These are phyloP conservation scores for Suricata suricatta DNA, from an alignment of 2,113 vertebrate genomes.

Conservation along the genomic window DNA sequence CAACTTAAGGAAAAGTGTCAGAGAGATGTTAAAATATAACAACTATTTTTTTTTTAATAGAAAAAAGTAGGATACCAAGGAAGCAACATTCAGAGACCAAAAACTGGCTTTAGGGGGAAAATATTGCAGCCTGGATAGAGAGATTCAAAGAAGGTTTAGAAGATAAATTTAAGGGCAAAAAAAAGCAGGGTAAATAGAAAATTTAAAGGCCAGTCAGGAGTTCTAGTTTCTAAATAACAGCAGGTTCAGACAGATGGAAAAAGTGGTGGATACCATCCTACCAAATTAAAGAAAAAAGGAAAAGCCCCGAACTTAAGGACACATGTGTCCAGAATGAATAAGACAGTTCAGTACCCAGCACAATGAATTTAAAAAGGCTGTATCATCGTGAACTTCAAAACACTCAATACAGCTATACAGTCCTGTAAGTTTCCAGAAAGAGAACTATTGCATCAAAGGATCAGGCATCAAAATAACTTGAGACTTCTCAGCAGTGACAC, in stretches of 20 bases:
- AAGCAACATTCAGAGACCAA: not conserved
- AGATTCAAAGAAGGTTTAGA: not conserved
- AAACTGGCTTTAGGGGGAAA: not conserved
- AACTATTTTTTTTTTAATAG: not conserved
- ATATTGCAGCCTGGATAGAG: not conserved
- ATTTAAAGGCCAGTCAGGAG: not conserved
- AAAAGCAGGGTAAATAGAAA: not conserved
- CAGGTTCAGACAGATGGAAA: not conserved
- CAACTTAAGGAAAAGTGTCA: not conserved
- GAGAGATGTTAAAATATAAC: not conserved
- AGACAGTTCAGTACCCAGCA: not conserved
- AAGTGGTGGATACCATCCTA: not conserved
- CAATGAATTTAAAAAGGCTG: not conserved
- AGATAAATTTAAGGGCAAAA: not conserved
- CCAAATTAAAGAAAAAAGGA: not conserved
- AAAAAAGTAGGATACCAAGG: not conserved
- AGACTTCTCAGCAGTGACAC: not conserved
- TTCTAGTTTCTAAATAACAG: not conserved
- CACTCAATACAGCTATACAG: not conserved
- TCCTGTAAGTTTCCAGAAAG: not conserved
- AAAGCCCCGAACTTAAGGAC: not conserved
- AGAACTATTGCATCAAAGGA: not conserved
- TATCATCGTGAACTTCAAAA: not conserved
- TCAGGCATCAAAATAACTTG: not conserved
- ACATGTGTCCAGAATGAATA: not conserved